Conservation (phyloP, 2,888 invertebrate genomes). For the Isotomurus palustris region DNA sequence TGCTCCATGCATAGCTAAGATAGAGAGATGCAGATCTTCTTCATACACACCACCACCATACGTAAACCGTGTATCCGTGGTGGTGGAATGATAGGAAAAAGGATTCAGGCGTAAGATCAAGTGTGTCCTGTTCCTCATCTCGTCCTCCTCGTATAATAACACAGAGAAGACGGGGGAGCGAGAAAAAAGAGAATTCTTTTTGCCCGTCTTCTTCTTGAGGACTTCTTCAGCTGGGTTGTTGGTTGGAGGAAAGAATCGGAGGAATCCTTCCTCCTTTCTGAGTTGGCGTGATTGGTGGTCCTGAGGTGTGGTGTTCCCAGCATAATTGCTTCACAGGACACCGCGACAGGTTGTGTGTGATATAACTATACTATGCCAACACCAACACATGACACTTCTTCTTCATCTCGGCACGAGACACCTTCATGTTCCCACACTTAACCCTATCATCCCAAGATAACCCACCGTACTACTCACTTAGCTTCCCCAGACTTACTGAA, state of each 20-base stretch:
- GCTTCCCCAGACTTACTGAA: not conserved
- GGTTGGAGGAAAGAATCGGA: conserved; percentile 6
- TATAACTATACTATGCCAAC: conserved; percentile 43
- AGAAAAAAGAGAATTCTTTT: not conserved
- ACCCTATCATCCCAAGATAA: not conserved
- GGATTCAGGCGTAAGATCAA: no score
- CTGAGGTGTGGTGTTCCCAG: conserved; percentile 42
- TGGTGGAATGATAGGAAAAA: conserved; percentile 6
- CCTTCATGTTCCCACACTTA: conserved; percentile 5
- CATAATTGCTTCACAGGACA: conserved; percentile 47
- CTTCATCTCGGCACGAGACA: conserved; percentile 40
- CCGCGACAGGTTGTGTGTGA: conserved; percentile 46
- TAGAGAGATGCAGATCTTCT: conserved; percentile 14
- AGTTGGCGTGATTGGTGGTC: conserved; percentile 46
- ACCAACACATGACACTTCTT: conserved; percentile 43
- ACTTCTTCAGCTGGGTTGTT: not conserved
- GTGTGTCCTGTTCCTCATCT: no score
- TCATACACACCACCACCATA: no score
- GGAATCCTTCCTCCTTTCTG: conserved; percentile 18
- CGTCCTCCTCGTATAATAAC: not conserved
- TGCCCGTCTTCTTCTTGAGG: conserved; percentile 1
- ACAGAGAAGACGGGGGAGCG: not conserved
- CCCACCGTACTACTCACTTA: not conserved
- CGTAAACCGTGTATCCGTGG: no score
- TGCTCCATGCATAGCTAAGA: conserved; percentile 12